These are phyloP conservation scores for Protonibea diacanthus DNA, from an alignment of 2,797 vertebrate species.

Conservation along the genomic window DNA sequence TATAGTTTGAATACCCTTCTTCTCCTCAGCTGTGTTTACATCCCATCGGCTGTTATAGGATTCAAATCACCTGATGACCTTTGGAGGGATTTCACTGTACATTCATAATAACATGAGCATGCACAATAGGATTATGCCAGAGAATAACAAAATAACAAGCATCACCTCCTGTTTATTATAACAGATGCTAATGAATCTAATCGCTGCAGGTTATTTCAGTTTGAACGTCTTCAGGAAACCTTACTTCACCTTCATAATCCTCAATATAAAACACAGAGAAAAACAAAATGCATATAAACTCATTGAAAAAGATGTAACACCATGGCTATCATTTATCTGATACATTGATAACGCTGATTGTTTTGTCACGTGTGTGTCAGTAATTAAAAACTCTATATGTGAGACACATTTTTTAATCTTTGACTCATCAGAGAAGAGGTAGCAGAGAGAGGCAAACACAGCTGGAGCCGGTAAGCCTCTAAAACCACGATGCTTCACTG, in stretches of 20 bases:
- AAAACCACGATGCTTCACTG: slow-evolving; percentile 51
- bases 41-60: slow-evolving; percentile 22
- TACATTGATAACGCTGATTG: background rate
- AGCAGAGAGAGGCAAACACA: slow-evolving; percentile 5
- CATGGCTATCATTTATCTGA: background rate
- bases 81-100: slow-evolving; percentile 34
- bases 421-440: slow-evolving; percentile 5
- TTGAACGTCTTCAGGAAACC: slow-evolving; percentile 5
- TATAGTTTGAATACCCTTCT: background rate
- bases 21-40: slow-evolving; percentile 15
- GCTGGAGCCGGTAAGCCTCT: slow-evolving; percentile 30
- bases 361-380: background rate
- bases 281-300: background rate
- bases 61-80: slow-evolving; percentile 56
- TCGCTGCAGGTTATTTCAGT: slow-evolving; percentile 8
- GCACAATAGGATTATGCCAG: slow-evolving; percentile 37
- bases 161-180: slow-evolving; percentile 44
- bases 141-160: slow-evolving; percentile 38
- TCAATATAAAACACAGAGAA: background rate
- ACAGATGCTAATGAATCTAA: slow-evolving; percentile 13
- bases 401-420: slow-evolving; percentile 10
- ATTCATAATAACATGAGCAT: slow-evolving; percentile 48
- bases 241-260: slow-evolving; percentile 24
- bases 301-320: background rate
- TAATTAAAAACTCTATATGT: background rate